phyloP scores from a whole-genome alignment of 1,140 invertebrate species.

The Helicorthomorpha holstii region DNA sequence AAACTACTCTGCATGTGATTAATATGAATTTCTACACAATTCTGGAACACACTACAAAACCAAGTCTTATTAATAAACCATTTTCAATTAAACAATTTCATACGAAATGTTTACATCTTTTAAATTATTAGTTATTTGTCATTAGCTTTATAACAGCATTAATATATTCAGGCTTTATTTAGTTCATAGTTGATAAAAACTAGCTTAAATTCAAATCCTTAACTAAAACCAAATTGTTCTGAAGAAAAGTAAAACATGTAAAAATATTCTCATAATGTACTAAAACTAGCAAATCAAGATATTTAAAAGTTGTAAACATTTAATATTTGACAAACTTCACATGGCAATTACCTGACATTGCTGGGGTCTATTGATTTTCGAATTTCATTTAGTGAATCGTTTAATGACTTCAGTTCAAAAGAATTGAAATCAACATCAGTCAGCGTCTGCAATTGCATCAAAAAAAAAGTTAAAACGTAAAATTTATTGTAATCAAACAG shows the following conservation, averaged over 20 bases:
- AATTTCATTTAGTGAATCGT: constrained; percentile 79
- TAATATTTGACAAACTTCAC: too few species aligned
- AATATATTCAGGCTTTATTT: too few species aligned
- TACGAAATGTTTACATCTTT: too few species aligned
- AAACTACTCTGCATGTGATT: constrained; percentile 77
- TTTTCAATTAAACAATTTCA: constrained; percentile 2
- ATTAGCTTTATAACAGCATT: too few species aligned
- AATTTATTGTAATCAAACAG: not conserved
- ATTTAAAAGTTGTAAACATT: too few species aligned
- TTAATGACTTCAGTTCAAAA: constrained; percentile 79
- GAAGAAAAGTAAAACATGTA: too few species aligned
- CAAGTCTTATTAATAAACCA: constrained; percentile 6
- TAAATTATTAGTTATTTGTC: too few species aligned
- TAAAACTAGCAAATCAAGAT: too few species aligned
- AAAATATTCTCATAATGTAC: too few species aligned
- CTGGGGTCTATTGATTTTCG: constrained; percentile 54
- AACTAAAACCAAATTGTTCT: too few species aligned
- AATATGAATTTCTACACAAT: constrained; percentile 77
- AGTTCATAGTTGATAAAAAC: too few species aligned
- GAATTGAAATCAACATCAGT: constrained; percentile 75
- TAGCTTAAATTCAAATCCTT: too few species aligned
- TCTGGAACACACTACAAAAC: constrained; percentile 52
- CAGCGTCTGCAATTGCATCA: constrained; percentile 42
- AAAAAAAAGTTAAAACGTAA: not conserved
- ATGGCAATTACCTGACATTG: constrained; percentile 56